Percentiles rank a stretch among this genome's conserved stretches.
phyloP scores from a whole-genome alignment of 35 echinoderm and acorn worm species.

The Patiria miniata region DNA sequence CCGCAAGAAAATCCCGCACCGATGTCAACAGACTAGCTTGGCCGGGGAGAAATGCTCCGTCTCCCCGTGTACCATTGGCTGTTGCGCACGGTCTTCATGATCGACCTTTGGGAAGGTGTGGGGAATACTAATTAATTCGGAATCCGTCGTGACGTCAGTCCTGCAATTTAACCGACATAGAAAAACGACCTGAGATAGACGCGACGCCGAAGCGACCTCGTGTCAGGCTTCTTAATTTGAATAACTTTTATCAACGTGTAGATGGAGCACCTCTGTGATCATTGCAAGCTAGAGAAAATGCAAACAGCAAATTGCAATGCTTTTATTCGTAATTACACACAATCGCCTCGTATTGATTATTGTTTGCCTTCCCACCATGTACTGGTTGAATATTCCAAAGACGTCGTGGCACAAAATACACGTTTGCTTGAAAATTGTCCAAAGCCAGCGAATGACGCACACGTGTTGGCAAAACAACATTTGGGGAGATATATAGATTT shows the following conservation, averaged over 20 bases:
- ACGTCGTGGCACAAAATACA: conserved; percentile 6
- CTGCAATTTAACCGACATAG: conserved; percentile 27
- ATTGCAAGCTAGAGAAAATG: background rate
- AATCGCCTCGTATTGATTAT: background rate
- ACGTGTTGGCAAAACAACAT: conserved; percentile 29
- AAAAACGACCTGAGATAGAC: background rate
- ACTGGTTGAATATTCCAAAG: background rate
- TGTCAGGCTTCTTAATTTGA: conserved; percentile 26
- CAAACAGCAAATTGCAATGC: background rate
- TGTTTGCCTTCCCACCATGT: background rate
- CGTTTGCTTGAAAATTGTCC: conserved; percentile 18
- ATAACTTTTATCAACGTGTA: conserved; percentile 10
- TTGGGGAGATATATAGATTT: conserved; percentile 32
- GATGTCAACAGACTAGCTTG: no score
- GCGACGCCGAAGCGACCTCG: background rate
- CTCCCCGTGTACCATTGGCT: background rate
- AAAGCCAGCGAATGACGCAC: conserved; percentile 20
- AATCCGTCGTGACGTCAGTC: conserved; percentile 21
- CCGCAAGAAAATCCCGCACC: no score
- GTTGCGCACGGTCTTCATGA: background rate
- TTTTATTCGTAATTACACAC: background rate
- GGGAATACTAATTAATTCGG: conserved; percentile 25
- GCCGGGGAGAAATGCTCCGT: background rate
- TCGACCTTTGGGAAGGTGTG: conserved; percentile 21
- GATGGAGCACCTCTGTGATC: background rate